Conservation (phyloP, 2,113 vertebrate genomes). For the Manacus vitellinus region DNA sequence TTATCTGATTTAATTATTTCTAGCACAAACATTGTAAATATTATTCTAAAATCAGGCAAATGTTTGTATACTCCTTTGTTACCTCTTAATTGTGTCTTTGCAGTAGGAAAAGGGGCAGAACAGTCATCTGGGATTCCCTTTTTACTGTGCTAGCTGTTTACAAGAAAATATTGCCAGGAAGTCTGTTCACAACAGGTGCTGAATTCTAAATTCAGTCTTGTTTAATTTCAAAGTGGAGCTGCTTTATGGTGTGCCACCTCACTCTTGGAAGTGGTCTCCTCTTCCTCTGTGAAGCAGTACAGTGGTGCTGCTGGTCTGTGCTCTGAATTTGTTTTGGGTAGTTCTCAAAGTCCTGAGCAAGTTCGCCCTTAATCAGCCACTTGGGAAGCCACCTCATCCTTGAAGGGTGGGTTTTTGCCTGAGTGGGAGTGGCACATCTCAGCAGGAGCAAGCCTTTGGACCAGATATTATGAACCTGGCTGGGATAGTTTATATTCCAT, state of each 20-base stretch:
- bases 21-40: slow-evolving; percentile 8
- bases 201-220: slow-evolving; percentile 14
- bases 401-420: not conserved
- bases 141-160: not conserved
- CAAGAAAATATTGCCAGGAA: not conserved
- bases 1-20: not conserved
- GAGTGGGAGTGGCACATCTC: not conserved
- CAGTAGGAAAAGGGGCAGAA: not conserved
- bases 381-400: not conserved
- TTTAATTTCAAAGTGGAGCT: not conserved
- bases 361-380: not conserved
- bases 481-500: not conserved
- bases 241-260: not conserved
- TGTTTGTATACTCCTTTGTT: not conserved
- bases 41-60: slow-evolving; percentile 25
- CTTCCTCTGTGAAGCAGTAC: not conserved
- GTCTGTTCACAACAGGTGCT: slow-evolving; percentile 19
- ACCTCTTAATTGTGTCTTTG: not conserved
- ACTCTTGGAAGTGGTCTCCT: not conserved
- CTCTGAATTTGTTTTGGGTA: rapidly evolving
- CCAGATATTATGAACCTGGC: not conserved
- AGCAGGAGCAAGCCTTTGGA: not conserved
- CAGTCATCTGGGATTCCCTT: slow-evolving; percentile 4
- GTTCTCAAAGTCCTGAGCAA: not conserved
- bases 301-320: not conserved